These are phyloP conservation scores for Clarias laeviceps DNA, from an alignment of 2,797 vertebrate species.

Conservation along the genomic window DNA sequence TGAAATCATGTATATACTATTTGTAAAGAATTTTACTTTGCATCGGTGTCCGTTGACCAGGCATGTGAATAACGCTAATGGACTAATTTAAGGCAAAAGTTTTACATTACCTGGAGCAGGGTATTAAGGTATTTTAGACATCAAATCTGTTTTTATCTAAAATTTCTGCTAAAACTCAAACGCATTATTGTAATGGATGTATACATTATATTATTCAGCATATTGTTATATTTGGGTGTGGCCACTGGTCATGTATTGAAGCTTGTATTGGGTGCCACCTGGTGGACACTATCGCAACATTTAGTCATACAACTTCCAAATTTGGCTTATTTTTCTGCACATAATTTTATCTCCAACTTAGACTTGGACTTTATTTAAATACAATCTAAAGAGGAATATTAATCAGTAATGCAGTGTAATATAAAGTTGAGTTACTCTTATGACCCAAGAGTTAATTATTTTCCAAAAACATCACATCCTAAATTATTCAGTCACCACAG, in stretches of 20 bases:
- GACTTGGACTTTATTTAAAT: no score
- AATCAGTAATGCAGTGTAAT: no score
- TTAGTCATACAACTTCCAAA: neutral
- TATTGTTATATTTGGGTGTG: neutral
- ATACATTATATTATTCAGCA: neutral
- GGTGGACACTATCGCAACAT: neutral
- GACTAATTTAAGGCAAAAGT: no score
- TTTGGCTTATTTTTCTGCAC: neutral
- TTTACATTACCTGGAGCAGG: neutral
- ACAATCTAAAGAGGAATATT: no score
- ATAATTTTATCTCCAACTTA: no score
- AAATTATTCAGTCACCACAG: no score
- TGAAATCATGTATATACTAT: neutral
- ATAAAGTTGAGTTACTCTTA: no score
- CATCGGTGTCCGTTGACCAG: neutral
- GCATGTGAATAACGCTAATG: neutral
- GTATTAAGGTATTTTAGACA: neutral
- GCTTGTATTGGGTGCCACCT: constrained; percentile 34
- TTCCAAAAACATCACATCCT: no score
- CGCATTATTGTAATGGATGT: neutral
- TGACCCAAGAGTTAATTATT: no score
- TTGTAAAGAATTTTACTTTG: neutral
- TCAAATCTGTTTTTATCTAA: neutral
- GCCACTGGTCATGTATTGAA: neutral
- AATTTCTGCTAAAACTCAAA: neutral